phyloP scores from a whole-genome alignment of 1,140 invertebrate genomes.

The Polyergus mexicanus region DNA sequence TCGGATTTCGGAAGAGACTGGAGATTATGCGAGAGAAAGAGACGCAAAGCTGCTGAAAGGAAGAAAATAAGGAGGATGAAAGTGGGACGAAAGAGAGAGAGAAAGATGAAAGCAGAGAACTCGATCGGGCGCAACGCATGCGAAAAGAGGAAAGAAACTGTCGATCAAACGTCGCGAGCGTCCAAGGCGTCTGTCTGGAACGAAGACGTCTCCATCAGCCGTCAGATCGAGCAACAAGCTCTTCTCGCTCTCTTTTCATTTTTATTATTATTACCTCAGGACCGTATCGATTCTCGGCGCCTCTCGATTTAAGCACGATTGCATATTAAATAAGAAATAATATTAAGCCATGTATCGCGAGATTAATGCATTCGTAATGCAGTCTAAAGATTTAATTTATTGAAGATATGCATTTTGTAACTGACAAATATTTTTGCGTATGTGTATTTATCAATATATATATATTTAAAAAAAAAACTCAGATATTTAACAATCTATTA shows the following conservation, averaged over 20 bases:
- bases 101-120: slow-evolving; percentile 53
- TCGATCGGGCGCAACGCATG: slow-evolving; percentile 68
- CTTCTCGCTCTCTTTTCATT: slow-evolving; percentile 72
- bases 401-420: slow-evolving; percentile 2
- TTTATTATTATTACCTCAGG: slow-evolving; percentile 78
- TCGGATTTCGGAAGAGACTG: slow-evolving; percentile 63
- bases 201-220: slow-evolving; percentile 84
- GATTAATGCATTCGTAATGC: slow-evolving; percentile 24
- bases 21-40: slow-evolving; percentile 46
- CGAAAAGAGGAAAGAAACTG: slow-evolving; percentile 75
- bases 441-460: neutral
- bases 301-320: slow-evolving; percentile 27
- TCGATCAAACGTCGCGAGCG: slow-evolving; percentile 83
- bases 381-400: slow-evolving; percentile 13
- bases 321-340: slow-evolving; percentile 39
- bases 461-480: neutral
- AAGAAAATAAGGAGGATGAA: slow-evolving; percentile 14
- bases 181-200: slow-evolving; percentile 81
- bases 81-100: slow-evolving; percentile 57
- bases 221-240: slow-evolving; percentile 76
- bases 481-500: neutral
- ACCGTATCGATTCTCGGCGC: slow-evolving; percentile 64
- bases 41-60: neutral
- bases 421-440: neutral
- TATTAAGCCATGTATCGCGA: slow-evolving; percentile 41